These are phyloP conservation scores for Astyanax mexicanus DNA, from an alignment of 2,797 vertebrate genomes.

Conservation along the genomic window DNA sequence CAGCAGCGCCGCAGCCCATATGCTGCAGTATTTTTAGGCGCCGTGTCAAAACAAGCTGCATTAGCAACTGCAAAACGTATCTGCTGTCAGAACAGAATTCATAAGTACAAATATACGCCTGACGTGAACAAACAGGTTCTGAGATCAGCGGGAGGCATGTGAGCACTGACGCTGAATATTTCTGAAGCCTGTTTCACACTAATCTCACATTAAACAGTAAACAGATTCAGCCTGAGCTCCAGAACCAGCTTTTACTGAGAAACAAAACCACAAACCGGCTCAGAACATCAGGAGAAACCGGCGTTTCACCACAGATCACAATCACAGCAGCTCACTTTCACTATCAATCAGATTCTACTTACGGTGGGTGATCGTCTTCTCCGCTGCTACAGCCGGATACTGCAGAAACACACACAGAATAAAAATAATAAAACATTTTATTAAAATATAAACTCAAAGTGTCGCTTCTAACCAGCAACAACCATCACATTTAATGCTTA, in stretches of 20 bases:
- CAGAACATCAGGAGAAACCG: no score
- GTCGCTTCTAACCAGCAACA: no score
- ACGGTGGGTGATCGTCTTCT: constrained; percentile 39
- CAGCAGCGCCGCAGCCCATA: neutral
- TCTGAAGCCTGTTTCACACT: neutral
- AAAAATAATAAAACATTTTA: neutral
- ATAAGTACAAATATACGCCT: neutral
- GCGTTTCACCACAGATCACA: no score
- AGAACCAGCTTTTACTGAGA: neutral
- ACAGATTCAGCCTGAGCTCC: neutral
- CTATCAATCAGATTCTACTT: constrained; percentile 19
- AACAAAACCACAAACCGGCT: no score
- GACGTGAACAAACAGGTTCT: constrained; percentile 3
- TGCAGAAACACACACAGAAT: constrained; percentile 41
- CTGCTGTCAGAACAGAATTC: constrained; percentile 5
- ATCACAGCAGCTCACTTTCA: neutral
- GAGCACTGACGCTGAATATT: neutral
- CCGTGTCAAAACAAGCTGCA: constrained; percentile 14
- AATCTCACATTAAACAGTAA: neutral
- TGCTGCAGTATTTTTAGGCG: constrained; percentile 28
- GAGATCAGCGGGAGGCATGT: neutral
- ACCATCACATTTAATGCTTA: no score
- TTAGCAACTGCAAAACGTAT: constrained; percentile 4
- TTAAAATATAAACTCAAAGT: no score
- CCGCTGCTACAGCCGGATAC: constrained; percentile 10